A percentile compares a stretch with the other conserved stretches of the same genome.
Conservation (phyloP, 1,140 invertebrate species). For the Drosophila elegans region DNA sequence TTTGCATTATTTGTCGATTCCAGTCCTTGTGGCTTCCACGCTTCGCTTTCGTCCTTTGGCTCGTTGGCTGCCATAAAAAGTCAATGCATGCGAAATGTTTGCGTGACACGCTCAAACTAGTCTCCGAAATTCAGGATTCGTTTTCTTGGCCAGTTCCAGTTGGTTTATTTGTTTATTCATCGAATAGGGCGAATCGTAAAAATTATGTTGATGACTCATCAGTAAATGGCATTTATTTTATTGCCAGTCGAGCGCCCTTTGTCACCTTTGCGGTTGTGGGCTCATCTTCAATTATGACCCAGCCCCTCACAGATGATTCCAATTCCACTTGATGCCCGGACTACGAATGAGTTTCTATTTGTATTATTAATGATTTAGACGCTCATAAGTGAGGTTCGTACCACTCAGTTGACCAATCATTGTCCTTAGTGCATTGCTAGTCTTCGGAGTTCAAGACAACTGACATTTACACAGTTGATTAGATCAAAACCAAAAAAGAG, state of each 20-base stretch:
- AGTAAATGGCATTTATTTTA: constrained; percentile 84
- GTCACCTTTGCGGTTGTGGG: constrained; percentile 55
- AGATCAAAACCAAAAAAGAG: not conserved
- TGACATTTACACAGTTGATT: too few species aligned
- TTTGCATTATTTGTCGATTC: constrained; percentile 79
- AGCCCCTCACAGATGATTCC: constrained; percentile 42
- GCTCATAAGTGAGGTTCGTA: constrained; percentile 2
- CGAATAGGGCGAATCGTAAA: constrained; percentile 77
- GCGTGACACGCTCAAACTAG: constrained; percentile 73
- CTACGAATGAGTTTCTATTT: constrained; percentile 78
- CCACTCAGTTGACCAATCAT: not conserved
- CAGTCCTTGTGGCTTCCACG: constrained; percentile 20
- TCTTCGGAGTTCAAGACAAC: not conserved
- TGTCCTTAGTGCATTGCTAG: not conserved
- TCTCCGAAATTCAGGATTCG: constrained; percentile 31
- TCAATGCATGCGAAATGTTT: constrained; percentile 84
- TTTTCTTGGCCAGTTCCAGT: constrained; percentile 25
- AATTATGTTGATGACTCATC: constrained; percentile 84
- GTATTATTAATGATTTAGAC: constrained; percentile 74
- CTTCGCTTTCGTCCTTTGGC: constrained; percentile 7
- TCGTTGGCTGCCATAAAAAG: constrained; percentile 71
- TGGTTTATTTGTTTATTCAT: constrained; percentile 83
- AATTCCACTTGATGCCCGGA: constrained; percentile 58
- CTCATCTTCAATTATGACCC: constrained; percentile 59
- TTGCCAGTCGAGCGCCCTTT: constrained; percentile 50